These are phyloP conservation scores for Dicaeum eximium DNA, from an alignment of 2,113 vertebrate species.

Conservation along the genomic window DNA sequence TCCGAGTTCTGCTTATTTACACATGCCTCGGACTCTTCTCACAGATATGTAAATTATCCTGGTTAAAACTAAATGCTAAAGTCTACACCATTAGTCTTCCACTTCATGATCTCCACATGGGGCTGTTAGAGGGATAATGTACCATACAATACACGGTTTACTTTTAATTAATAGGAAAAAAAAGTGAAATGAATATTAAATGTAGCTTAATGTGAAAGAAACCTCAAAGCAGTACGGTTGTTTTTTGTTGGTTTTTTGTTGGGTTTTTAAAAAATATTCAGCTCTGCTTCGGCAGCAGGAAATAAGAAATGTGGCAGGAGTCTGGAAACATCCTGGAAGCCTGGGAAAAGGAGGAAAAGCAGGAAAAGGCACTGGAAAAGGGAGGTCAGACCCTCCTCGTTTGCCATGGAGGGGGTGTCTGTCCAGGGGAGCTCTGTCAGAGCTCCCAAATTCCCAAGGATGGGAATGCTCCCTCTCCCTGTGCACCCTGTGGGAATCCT, in stretches of 20 bases:
- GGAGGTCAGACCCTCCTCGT: neutral
- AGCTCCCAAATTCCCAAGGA: neutral
- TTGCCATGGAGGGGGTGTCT: neutral
- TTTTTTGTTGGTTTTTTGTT: neutral
- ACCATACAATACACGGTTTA: constrained; percentile 98
- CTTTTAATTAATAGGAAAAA: constrained; percentile 99
- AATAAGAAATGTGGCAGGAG: constrained; percentile 35
- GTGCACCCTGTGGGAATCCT: neutral
- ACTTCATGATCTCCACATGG: constrained; percentile 99
- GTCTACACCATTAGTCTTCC: constrained; percentile 99
- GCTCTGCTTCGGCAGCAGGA: constrained; percentile 65
- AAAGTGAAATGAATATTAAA: constrained; percentile 97
- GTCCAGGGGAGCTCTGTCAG: neutral
- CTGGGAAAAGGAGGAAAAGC: neutral
- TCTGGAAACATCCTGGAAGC: neutral
- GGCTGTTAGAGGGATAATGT: constrained; percentile 99
- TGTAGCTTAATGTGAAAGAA: constrained; percentile 92
- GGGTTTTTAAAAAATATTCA: constrained; percentile 65
- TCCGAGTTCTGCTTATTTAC: constrained; percentile 93
- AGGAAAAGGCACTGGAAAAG: neutral
- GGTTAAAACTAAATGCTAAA: constrained; percentile 96
- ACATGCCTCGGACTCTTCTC: constrained; percentile 88
- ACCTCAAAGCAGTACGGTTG: constrained; percentile 75
- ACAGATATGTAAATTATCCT: constrained; percentile 95
- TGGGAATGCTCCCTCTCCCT: neutral